These are phyloP conservation scores for Parapristionchus giblindavisi DNA, from an alignment of 2,888 invertebrate species.

Conservation along the genomic window DNA sequence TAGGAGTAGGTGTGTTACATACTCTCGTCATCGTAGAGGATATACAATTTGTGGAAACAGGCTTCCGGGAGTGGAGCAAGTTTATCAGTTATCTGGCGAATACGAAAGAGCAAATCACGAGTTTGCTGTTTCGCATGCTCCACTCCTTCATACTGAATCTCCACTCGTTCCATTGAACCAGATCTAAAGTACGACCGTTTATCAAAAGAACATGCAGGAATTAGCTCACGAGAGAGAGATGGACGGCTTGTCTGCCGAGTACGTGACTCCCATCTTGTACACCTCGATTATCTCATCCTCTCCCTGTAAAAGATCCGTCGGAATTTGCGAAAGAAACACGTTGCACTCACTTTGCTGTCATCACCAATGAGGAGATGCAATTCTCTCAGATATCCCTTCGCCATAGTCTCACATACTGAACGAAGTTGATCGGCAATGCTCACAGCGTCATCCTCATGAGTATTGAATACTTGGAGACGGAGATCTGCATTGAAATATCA, in stretches of 20 bases:
- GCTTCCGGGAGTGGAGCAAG: conserved; percentile 10
- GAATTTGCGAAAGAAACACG: no score
- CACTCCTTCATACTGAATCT: conserved; percentile 8
- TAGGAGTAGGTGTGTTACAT: background rate
- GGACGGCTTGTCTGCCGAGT: conserved; percentile 20
- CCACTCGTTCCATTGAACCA: background rate
- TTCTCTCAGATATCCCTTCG: conserved; percentile 13
- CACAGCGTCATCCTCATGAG: background rate
- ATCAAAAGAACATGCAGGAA: background rate
- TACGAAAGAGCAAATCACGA: background rate
- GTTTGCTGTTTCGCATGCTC: conserved; percentile 5
- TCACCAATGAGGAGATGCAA: conserved; percentile 12
- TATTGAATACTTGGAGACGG: conserved; percentile 18
- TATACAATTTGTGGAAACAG: background rate
- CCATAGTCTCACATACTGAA: conserved; percentile 11
- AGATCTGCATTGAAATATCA: no score
- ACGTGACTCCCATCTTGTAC: conserved; percentile 30
- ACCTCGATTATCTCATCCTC: conserved; percentile 18
- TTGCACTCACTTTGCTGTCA: background rate
- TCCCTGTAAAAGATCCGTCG: no score
- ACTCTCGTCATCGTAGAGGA: conserved; percentile 24
- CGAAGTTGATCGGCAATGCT: conserved; percentile 2
- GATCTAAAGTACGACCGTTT: background rate
- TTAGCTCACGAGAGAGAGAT: background rate
- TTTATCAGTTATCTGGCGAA: background rate